phyloP scores from a whole-genome alignment of 2,888 invertebrate genomes.

The Lasioglossum marginatum region DNA sequence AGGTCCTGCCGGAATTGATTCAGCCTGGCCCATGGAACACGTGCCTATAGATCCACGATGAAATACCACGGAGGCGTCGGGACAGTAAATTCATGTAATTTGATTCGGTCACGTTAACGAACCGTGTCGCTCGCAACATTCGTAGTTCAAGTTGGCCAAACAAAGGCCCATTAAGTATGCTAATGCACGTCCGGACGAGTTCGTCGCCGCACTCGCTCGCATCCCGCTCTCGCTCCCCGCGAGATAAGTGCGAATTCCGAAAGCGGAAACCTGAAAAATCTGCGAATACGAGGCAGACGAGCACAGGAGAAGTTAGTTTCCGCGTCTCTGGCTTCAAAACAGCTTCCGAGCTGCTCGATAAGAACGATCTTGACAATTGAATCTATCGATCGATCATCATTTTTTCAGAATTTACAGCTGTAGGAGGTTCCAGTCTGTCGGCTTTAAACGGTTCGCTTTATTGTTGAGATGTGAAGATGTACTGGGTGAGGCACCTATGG shows the following conservation, averaged over 20 bases:
- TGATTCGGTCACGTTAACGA: conserved; percentile 82
- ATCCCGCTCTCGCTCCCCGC: conserved; percentile 30
- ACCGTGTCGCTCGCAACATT: conserved; percentile 81
- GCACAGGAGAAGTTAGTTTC: background rate
- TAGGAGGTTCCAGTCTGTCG: background rate
- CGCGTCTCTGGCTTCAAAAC: background rate
- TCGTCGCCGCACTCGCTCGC: conserved; percentile 58
- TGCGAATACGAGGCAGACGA: background rate
- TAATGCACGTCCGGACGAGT: conserved; percentile 75
- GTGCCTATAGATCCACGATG: conserved; percentile 65
- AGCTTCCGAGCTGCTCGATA: background rate
- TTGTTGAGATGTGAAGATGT: too few relatives aligned
- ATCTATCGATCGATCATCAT: background rate
- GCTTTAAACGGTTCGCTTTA: background rate
- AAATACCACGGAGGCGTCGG: conserved; percentile 79
- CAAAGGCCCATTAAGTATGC: conserved; percentile 83
- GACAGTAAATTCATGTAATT: conserved; percentile 81
- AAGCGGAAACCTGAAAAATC: conserved; percentile 40
- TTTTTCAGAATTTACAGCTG: background rate
- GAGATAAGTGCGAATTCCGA: conserved; percentile 74
- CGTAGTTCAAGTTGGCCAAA: conserved; percentile 81
- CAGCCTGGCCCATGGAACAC: conserved; percentile 26
- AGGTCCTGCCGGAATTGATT: conserved; percentile 67
- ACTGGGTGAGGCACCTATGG: background rate
- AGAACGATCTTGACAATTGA: background rate